Evolutionary conservation across 1,140 invertebrate species (phyloP).

Genomic region (Pachyrhynchus sulphureomaculatus): DNA sequence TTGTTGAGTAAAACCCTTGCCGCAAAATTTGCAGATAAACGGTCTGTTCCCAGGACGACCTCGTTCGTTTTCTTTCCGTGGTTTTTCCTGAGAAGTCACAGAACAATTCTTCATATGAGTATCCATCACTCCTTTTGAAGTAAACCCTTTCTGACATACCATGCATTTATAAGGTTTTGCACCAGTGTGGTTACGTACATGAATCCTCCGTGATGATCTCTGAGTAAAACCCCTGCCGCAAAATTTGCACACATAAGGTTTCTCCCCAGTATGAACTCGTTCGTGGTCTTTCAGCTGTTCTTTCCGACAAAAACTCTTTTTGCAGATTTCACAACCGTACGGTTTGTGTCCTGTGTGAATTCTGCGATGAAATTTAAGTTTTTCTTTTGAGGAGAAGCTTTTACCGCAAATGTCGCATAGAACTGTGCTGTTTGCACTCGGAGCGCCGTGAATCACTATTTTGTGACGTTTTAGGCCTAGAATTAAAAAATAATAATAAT

Average conservation of each 20-base stretch:
- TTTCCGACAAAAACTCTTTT: slow-evolving; percentile 64
- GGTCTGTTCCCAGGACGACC: slow-evolving; percentile 67
- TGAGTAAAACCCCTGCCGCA: slow-evolving; percentile 80
- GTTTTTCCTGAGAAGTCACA: slow-evolving; percentile 62
- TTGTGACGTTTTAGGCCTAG: no score
- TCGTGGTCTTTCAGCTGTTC: slow-evolving; percentile 63
- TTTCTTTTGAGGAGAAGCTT: slow-evolving; percentile 68
- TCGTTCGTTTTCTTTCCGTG: slow-evolving; percentile 61
- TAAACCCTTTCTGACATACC: no score
- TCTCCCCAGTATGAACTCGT: slow-evolving; percentile 64
- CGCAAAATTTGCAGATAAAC: slow-evolving; percentile 66
- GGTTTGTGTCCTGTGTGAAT: slow-evolving; percentile 75
- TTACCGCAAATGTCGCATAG: slow-evolving; percentile 77
- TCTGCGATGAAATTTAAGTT: slow-evolving; percentile 68
- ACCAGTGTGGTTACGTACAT: no score
- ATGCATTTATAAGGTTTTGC: no score
- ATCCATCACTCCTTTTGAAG: no score
- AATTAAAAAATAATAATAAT: no score
- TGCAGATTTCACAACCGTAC: slow-evolving; percentile 67
- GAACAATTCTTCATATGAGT: no score
- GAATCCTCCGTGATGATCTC: no score
- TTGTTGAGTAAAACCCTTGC: slow-evolving; percentile 78
- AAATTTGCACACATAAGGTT: slow-evolving; percentile 64
- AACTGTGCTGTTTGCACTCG: no score
- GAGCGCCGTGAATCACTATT: no score